phyloP scores from a whole-genome alignment of 2,888 invertebrate genomes.

The Eueremaeus valkanovi region DNA sequence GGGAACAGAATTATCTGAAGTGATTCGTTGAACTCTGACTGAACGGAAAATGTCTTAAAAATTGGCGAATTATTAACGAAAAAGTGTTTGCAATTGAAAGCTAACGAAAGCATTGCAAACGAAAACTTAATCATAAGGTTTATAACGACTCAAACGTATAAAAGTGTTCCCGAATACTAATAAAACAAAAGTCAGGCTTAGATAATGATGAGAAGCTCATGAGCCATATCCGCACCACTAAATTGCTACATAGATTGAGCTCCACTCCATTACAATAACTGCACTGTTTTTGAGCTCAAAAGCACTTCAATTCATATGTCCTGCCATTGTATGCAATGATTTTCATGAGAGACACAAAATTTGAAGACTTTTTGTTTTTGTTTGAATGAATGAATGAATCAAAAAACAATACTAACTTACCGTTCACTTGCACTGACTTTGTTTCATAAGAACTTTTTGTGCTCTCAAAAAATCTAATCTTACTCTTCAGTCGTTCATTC shows the following conservation, averaged over 20 bases:
- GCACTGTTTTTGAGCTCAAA: background rate
- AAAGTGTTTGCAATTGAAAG: constrained; percentile 13
- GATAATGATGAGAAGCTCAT: constrained; percentile 33
- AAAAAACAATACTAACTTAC: too few relatives aligned
- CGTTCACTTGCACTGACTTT: too few relatives aligned
- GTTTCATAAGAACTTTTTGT: too few relatives aligned
- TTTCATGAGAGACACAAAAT: background rate
- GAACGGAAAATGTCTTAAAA: background rate
- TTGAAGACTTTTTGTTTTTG: too few relatives aligned
- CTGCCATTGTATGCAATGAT: background rate
- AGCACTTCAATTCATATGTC: background rate
- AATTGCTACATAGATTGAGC: background rate
- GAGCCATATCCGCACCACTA: constrained; percentile 32
- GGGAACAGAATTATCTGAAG: background rate
- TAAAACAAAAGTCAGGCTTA: constrained; percentile 26
- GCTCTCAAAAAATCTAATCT: too few relatives aligned
- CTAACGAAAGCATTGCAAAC: background rate
- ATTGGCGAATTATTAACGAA: constrained; percentile 20
- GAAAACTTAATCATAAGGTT: constrained; percentile 32
- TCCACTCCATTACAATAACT: background rate
- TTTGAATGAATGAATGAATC: too few relatives aligned
- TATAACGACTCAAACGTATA: constrained; percentile 30
- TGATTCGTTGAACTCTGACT: constrained; percentile 5
- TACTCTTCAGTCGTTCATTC: too few relatives aligned
- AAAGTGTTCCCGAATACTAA: constrained; percentile 6